Conservation (phyloP, 2,888 invertebrate genomes). For the Heliconius aoede region DNA sequence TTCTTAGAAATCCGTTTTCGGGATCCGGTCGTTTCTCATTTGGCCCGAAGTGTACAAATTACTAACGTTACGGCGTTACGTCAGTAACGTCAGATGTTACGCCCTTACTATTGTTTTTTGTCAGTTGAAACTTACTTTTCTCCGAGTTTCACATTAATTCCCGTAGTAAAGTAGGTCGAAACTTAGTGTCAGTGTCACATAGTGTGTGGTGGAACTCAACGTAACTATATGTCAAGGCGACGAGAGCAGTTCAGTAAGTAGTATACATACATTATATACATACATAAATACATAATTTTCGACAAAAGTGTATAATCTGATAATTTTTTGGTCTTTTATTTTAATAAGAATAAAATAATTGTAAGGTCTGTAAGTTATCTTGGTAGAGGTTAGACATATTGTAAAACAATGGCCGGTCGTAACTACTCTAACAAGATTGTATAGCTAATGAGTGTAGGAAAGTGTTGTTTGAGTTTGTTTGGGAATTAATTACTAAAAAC, state of each 20-base stretch:
- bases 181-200: no score
- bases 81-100: conserved; percentile 36
- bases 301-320: no score
- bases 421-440: conserved; percentile 39
- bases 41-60: conserved; percentile 42
- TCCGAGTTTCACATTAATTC: no score
- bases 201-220: no score
- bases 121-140: background rate
- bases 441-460: conserved; percentile 36
- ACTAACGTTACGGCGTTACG: conserved; percentile 34
- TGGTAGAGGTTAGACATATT: conserved; percentile 30
- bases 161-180: no score
- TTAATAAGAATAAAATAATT: background rate
- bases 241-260: no score
- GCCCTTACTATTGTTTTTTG: conserved; percentile 26
- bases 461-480: conserved; percentile 25
- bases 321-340: background rate
- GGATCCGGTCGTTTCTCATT: conserved; percentile 43
- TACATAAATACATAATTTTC: no score
- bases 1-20: conserved; percentile 43
- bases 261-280: no score
- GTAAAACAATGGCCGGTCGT: conserved; percentile 31
- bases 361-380: background rate
- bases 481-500: background rate
- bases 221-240: no score